A percentile compares a stretch with the other conserved stretches of the same genome.
phyloP scores from a whole-genome alignment of 2,797 vertebrate genomes.

The Karalla daura region DNA sequence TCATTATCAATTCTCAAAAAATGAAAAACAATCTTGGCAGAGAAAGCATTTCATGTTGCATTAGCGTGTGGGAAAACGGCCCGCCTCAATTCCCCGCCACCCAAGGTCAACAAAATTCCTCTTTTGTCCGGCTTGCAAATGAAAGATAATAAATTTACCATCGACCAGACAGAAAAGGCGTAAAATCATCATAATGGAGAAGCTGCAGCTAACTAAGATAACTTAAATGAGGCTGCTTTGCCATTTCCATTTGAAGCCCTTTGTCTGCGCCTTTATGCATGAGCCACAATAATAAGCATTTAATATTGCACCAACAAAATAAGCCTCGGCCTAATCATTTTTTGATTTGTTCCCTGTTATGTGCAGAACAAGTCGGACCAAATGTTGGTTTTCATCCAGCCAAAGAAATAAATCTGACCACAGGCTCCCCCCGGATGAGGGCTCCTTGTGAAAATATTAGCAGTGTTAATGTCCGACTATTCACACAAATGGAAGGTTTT shows the following conservation, averaged over 20 bases:
- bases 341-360: constrained; percentile 25
- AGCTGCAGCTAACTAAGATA: not conserved
- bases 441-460: constrained; percentile 50
- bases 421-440: constrained; percentile 24
- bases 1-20: not conserved
- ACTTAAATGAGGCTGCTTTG: not conserved
- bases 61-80: too few species aligned
- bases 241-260: not conserved
- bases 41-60: not conserved
- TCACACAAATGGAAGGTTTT: constrained; percentile 53
- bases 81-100: too few species aligned
- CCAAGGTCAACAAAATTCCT: not conserved
- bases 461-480: constrained; percentile 32
- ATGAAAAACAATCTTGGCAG: not conserved
- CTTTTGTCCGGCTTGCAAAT: not conserved
- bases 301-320: constrained; percentile 11
- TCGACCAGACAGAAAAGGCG: too few species aligned
- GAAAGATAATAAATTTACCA: not conserved
- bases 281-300: not conserved
- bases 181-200: not conserved
- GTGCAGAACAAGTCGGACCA: constrained; percentile 12
- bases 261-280: not conserved
- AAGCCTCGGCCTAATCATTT: not conserved
- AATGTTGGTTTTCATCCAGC: constrained; percentile 40
- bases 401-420: constrained; percentile 38